A percentile compares a stretch with the other conserved stretches of the same genome.
Conservation (phyloP, 2,888 invertebrate species). For the Phortica okadai region DNA sequence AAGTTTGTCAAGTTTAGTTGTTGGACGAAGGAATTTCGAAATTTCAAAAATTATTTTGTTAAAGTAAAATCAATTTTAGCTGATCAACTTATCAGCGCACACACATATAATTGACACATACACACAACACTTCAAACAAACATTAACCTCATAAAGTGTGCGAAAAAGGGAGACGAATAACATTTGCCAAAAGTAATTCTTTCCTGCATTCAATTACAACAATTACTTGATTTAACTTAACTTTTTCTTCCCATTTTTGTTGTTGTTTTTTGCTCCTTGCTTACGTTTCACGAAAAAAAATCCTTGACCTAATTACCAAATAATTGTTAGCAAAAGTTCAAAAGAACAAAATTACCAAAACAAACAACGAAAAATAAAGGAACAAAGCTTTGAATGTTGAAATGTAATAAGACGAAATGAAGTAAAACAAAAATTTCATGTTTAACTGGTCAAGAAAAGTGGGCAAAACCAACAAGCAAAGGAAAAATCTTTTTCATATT, state of each 20-base stretch:
- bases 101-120: too few relatives aligned
- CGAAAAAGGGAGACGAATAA: not conserved
- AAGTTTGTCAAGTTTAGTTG: not conserved
- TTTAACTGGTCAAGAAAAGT: conserved; percentile 9
- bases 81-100: too few relatives aligned
- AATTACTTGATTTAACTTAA: not conserved
- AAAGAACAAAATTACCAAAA: conserved; percentile 65
- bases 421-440: not conserved
- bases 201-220: not conserved
- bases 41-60: too few relatives aligned
- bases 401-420: not conserved
- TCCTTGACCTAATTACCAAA: conserved; percentile 69
- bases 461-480: not conserved
- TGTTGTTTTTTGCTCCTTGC: conserved; percentile 10
- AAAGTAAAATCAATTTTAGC: too few relatives aligned
- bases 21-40: too few relatives aligned
- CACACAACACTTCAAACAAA: not conserved
- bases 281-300: conserved; percentile 47
- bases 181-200: not conserved
- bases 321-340: conserved; percentile 61
- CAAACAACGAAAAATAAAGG: conserved; percentile 55
- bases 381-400: not conserved
- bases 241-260: not conserved
- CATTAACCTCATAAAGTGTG: not conserved
- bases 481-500: not conserved